Conservation (phyloP, 2,113 vertebrate genomes). For the Eira barbara region DNA sequence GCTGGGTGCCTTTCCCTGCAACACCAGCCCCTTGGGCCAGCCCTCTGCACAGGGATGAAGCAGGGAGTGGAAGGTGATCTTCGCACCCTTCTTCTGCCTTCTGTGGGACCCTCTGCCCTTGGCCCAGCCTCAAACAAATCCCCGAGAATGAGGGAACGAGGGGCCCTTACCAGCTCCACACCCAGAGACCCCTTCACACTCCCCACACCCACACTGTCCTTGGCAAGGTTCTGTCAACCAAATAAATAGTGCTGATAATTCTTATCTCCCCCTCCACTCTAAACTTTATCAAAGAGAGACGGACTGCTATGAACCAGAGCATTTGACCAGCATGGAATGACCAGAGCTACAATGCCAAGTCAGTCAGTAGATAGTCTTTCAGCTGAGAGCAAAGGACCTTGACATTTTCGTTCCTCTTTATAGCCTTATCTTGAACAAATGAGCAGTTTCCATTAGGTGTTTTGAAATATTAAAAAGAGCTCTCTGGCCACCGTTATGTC, state of each 20-base stretch:
- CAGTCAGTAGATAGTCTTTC: background rate
- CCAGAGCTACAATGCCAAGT: background rate
- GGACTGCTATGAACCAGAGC: background rate
- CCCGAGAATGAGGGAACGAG: background rate
- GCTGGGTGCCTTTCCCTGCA: background rate
- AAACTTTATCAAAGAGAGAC: background rate
- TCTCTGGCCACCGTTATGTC: background rate
- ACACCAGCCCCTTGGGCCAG: background rate
- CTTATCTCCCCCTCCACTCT: no score
- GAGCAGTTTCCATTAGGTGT: slow-evolving; percentile 44
- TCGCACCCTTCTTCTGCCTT: background rate
- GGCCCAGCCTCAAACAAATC: background rate
- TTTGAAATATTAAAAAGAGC: slow-evolving; percentile 58
- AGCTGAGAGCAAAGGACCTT: background rate
- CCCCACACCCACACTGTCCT: background rate
- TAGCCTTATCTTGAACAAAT: slow-evolving; percentile 21
- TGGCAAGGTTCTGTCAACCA: background rate
- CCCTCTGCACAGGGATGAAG: background rate
- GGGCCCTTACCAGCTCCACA: background rate
- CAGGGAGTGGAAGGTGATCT: background rate
- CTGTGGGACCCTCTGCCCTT: background rate
- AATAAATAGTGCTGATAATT: background rate
- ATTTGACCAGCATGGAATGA: background rate
- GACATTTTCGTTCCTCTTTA: slow-evolving; percentile 11
- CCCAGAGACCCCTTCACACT: background rate